Base-by-base conservation (phyloP, 2,888 invertebrate genomes). In the Orchesellides sinensis region DNA sequence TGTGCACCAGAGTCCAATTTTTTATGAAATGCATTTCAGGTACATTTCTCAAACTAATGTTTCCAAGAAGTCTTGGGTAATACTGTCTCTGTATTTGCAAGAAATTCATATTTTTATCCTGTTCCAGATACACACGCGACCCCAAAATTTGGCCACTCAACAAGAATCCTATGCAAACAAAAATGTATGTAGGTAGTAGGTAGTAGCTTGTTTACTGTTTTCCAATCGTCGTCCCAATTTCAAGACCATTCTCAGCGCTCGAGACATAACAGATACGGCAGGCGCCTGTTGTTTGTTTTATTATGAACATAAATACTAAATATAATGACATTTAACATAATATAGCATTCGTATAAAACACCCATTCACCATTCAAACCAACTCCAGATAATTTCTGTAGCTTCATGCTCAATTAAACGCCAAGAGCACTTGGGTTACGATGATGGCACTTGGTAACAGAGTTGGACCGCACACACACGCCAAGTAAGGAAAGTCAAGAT, bases 191-290 rank as follows among this genome's bases (percentile, higher is more conserved):
- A n/a, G n/a, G n/a, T n/a, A n/a, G n/a, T 40, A 14, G 40, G n/a
- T 40, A 14, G 14, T 8, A 5, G 27, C 59, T 72, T 74, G 63
- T 63, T 63, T 74, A 74, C 74, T 47, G 40, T 40, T 40, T 10
- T 40, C 40, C n/a, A 6, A 5, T 72, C 59, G 47, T 63, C 63
- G 74, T 61, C 63, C 74, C 49, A 74, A 63, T 74, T 74, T 74
- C 74, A 74, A 63, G 74, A 74, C 63, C 63, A 74, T 61, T 61
- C 32, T 61, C 29, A 17, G n/a, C 21, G 2, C 32, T n/a, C n/a
- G n/a, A 61, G 61, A 61, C 61, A 61, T 61, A 61, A 61, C 61
- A 61, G 61, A 61, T 61, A 54, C 19, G 54, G 2, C 25, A 12
- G 54, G 54, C 54, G 54, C 54, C 54, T 23, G 17, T 23, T 54